Percentiles rank a stretch among this genome's conserved stretches.
These are phyloP conservation scores for Volucella zonaria DNA, from an alignment of 2,888 invertebrate species.

Conservation along the genomic window DNA sequence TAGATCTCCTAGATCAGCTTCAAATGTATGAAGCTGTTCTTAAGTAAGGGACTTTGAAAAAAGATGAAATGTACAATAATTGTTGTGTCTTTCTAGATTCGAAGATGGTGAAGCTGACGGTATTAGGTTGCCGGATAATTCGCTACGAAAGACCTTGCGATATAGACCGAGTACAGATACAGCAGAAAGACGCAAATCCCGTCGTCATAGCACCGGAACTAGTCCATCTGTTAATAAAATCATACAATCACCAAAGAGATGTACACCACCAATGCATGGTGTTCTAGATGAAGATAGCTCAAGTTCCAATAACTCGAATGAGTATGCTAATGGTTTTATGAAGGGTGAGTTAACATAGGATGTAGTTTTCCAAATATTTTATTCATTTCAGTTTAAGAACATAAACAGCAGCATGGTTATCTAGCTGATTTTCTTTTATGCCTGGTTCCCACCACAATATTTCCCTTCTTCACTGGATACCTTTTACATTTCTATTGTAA, in stretches of 20 bases:
- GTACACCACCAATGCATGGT: slow-evolving; percentile 79
- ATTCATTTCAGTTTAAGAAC: background rate
- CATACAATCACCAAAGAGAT: slow-evolving; percentile 78
- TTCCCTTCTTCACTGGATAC: too few species aligned
- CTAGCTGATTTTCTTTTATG: too few species aligned
- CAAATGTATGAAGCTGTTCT: slow-evolving; percentile 97
- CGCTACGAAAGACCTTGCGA: slow-evolving; percentile 88
- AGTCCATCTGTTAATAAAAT: slow-evolving; percentile 83
- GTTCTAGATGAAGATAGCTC: slow-evolving; percentile 83
- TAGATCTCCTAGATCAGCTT: slow-evolving; percentile 95
- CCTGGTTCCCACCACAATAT: too few species aligned
- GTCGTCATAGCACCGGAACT: slow-evolving; percentile 89
- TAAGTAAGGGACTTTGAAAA: slow-evolving; percentile 85
- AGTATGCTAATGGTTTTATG: slow-evolving; percentile 78
- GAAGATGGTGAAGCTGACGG: slow-evolving; percentile 84
- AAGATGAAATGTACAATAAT: background rate
- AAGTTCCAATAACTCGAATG: slow-evolving; percentile 84
- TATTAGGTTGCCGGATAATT: slow-evolving; percentile 86
- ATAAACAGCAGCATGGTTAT: too few species aligned
- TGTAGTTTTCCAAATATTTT: background rate
- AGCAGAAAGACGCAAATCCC: slow-evolving; percentile 90
- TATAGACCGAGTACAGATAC: slow-evolving; percentile 86
- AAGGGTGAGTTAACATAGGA: slow-evolving; percentile 54
- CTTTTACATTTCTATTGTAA: too few species aligned
- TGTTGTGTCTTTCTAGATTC: slow-evolving; percentile 77